These are phyloP conservation scores for Deilephila porcellus DNA, from an alignment of 2,888 invertebrate species.

Conservation along the genomic window DNA sequence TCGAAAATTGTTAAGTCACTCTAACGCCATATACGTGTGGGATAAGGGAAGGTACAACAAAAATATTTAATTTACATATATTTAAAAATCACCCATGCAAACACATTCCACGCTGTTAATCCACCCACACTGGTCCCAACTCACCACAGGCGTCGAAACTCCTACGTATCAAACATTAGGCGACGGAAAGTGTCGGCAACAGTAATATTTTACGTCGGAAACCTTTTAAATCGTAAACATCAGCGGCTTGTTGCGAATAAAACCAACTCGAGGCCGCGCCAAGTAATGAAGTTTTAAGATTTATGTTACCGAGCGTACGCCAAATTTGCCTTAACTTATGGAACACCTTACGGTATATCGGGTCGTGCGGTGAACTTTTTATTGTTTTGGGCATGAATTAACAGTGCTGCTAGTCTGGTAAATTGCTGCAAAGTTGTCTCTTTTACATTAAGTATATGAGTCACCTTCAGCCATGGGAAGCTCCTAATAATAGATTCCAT, in stretches of 20 bases:
- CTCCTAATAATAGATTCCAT: too few species aligned
- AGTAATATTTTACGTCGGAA: conserved; percentile 78
- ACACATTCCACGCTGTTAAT: background rate
- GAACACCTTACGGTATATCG: conserved; percentile 12
- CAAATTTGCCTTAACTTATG: conserved; percentile 44
- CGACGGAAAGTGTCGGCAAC: conserved; percentile 62
- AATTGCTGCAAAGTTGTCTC: background rate
- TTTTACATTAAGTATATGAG: too few species aligned
- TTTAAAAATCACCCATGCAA: too few species aligned
- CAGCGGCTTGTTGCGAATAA: conserved; percentile 66
- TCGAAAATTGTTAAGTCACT: too few species aligned
- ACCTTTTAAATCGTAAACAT: conserved; percentile 82
- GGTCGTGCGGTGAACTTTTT: background rate
- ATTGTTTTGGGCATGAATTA: background rate
- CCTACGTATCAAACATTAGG: conserved; percentile 58
- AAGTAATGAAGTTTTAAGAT: conserved; percentile 76
- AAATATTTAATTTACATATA: too few species aligned
- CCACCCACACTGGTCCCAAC: background rate
- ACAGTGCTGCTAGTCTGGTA: background rate
- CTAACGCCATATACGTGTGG: too few species aligned
- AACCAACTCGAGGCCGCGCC: conserved; percentile 64
- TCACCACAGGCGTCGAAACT: conserved; percentile 39
- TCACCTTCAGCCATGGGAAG: too few species aligned
- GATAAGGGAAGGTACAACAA: too few species aligned
- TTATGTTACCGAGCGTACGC: conserved; percentile 66